Conservation (phyloP, 2,888 invertebrate species). For the Isotomurus palustris region DNA sequence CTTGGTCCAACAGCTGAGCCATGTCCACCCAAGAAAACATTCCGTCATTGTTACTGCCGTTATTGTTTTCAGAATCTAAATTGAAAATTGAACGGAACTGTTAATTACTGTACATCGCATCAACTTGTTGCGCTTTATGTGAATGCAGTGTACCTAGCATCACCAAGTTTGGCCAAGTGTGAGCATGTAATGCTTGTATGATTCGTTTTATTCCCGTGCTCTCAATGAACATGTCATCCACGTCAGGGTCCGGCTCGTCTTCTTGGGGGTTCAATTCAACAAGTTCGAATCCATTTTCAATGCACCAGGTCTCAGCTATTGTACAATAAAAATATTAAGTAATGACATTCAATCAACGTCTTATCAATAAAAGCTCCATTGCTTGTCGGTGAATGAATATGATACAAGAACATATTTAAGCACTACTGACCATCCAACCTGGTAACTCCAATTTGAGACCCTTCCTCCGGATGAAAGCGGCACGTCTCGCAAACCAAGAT, state of each 20-base stretch:
- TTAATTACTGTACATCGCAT: too few relatives aligned
- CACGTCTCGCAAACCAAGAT: conserved; percentile 59
- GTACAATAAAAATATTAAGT: conserved; percentile 13
- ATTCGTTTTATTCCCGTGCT: conserved; percentile 63
- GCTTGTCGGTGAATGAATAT: not conserved
- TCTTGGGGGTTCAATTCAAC: conserved; percentile 61
- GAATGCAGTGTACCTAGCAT: conserved; percentile 60
- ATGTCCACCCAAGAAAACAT: too few relatives aligned
- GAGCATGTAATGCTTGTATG: conserved; percentile 65
- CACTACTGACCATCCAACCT: conserved; percentile 47
- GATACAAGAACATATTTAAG: not conserved
- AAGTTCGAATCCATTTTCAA: conserved; percentile 63
- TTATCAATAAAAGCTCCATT: not conserved
- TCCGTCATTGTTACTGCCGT: too few relatives aligned
- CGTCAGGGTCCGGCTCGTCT: conserved; percentile 52
- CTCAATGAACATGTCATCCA: conserved; percentile 57
- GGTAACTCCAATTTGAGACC: conserved; percentile 46
- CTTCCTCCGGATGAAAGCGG: conserved; percentile 51
- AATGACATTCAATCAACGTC: not conserved
- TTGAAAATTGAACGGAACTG: too few relatives aligned
- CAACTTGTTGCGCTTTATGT: too few relatives aligned
- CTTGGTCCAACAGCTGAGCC: too few relatives aligned
- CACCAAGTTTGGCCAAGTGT: conserved; percentile 66
- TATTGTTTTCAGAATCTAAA: too few relatives aligned
- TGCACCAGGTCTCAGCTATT: conserved; percentile 62